These are phyloP conservation scores for Turdus rufiventris DNA, from an alignment of 2,113 vertebrate species.

Conservation along the genomic window DNA sequence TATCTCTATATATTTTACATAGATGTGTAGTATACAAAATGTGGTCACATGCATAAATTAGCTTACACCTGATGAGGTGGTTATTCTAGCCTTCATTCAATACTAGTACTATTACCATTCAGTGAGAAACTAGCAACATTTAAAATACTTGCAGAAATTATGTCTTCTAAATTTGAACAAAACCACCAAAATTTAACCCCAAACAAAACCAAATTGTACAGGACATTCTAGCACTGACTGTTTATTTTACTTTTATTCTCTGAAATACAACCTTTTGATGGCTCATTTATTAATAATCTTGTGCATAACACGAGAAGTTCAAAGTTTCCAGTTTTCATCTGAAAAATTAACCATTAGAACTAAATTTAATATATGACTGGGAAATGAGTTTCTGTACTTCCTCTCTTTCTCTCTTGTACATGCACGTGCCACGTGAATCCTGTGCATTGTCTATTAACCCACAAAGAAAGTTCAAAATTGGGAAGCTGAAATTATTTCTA, in stretches of 20 bases:
- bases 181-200: not conserved
- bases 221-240: not conserved
- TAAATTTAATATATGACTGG: not conserved
- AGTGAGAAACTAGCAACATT: not conserved
- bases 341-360: not conserved
- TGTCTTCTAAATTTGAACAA: not conserved
- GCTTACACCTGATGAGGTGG: not conserved
- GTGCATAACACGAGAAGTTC: not conserved
- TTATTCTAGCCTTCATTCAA: not conserved
- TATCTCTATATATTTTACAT: not conserved
- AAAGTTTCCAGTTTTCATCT: not conserved
- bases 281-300: not conserved
- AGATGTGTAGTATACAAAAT: not conserved
- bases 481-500: not conserved
- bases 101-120: not conserved
- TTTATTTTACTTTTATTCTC: not conserved
- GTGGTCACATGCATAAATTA: not conserved
- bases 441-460: not conserved
- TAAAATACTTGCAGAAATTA: not conserved
- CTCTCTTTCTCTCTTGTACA: not conserved
- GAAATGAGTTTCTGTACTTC: not conserved
- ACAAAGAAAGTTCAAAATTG: not conserved
- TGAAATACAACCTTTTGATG: not conserved
- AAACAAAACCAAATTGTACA: not conserved
- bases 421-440: not conserved